A percentile compares a stretch with the other conserved stretches of the same genome.
phyloP scores from a whole-genome alignment of 2,888 invertebrate species.

The Tholera decimalis region DNA sequence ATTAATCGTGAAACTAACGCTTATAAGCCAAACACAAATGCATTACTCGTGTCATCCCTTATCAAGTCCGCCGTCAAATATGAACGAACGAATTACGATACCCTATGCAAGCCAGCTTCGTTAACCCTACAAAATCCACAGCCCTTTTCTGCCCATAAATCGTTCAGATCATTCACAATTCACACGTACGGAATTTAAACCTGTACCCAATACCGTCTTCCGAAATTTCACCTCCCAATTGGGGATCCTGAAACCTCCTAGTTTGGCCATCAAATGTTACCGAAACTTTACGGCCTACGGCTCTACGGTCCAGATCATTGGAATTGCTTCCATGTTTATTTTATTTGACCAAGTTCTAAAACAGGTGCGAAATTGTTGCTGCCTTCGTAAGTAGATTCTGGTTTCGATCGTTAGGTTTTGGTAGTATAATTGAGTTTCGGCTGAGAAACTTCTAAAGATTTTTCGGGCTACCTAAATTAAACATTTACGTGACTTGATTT shows the following conservation, averaged over 20 bases:
- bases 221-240: slow-evolving; percentile 50
- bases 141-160: slow-evolving; percentile 39
- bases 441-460: slow-evolving; percentile 2
- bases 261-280: slow-evolving; percentile 46
- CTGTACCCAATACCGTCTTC: slow-evolving; percentile 47
- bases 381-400: slow-evolving; percentile 20
- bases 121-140: slow-evolving; percentile 22
- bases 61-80: slow-evolving; percentile 27
- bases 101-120: slow-evolving; percentile 7
- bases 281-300: slow-evolving; percentile 53
- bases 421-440: slow-evolving; percentile 22
- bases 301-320: slow-evolving; percentile 51
- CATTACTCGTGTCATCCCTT: neutral
- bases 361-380: slow-evolving; percentile 52
- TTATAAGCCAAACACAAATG: slow-evolving; percentile 4
- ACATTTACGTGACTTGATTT: slow-evolving; percentile 32
- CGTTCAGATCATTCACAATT: slow-evolving; percentile 57
- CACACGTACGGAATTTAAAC: slow-evolving; percentile 56
- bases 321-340: slow-evolving; percentile 61
- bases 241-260: slow-evolving; percentile 38
- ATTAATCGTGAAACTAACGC: neutral
- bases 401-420: slow-evolving; percentile 8
- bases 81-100: slow-evolving; percentile 31
- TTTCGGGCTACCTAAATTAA: slow-evolving; percentile 26
- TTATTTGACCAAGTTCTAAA: slow-evolving; percentile 36